These are phyloP conservation scores for Xanthostigma xanthostigma DNA, from an alignment of 2,888 invertebrate genomes.

Conservation along the genomic window DNA sequence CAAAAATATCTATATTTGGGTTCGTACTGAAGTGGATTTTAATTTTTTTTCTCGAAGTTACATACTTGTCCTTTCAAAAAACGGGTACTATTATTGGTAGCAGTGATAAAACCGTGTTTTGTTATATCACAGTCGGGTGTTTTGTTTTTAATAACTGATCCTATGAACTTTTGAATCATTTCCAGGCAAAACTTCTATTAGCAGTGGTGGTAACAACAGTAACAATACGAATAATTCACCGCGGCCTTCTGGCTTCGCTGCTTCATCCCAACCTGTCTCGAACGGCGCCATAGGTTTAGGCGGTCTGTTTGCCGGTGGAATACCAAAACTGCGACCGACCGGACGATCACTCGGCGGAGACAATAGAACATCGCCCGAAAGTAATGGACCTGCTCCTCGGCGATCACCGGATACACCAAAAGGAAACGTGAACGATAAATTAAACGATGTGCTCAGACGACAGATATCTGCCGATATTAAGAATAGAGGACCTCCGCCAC, in stretches of 20 bases:
- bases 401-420: constrained; percentile 16
- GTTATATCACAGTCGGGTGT: no score
- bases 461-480: constrained; percentile 29
- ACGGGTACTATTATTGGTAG: no score
- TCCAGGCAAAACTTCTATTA: constrained; percentile 38
- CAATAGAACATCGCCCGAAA: neutral
- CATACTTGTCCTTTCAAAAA: no score
- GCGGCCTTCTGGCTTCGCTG: constrained; percentile 21
- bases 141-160: neutral
- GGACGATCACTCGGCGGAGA: constrained; percentile 31
- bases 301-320: constrained; percentile 67
- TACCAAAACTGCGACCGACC: constrained; percentile 65
- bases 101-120: no score
- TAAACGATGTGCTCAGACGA: constrained; percentile 25
- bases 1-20: no score
- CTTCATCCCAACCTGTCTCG: constrained; percentile 18
- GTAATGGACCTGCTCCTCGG: constrained; percentile 3
- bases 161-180: constrained; percentile 19
- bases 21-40: no score
- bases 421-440: neutral
- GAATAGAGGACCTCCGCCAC: constrained; percentile 66
- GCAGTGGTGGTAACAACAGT: constrained; percentile 16
- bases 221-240: constrained; percentile 22
- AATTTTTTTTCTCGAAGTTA: no score
- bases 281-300: constrained; percentile 29